phyloP scores from a whole-genome alignment of 2,113 vertebrate species.

The Lates calcarifer region DNA sequence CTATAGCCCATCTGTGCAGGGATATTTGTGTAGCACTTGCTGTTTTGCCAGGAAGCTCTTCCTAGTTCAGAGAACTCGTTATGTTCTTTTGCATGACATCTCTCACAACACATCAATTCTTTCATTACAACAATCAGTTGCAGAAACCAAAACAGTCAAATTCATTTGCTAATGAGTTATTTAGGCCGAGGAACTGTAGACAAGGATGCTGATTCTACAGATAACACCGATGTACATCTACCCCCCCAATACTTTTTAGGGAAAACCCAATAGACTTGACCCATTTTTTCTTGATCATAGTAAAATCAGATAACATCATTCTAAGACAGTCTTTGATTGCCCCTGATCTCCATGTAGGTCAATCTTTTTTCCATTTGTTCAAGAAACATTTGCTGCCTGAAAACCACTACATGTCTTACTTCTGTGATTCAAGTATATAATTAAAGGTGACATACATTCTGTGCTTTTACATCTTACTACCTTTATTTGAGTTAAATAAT shows the following conservation, averaged over 20 bases:
- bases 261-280: slow-evolving; percentile 41
- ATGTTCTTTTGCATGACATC: neutral
- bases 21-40: too few relatives aligned
- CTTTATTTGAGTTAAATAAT: neutral
- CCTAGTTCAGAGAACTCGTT: neutral
- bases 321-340: neutral
- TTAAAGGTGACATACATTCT: neutral
- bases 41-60: too few relatives aligned
- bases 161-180: neutral
- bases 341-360: slow-evolving; percentile 43
- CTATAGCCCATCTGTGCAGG: too few relatives aligned
- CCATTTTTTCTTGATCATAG: slow-evolving; percentile 34
- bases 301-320: slow-evolving; percentile 24
- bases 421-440: neutral
- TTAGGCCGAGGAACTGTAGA: neutral
- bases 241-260: neutral
- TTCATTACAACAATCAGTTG: neutral
- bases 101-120: neutral
- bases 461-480: neutral
- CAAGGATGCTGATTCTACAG: neutral
- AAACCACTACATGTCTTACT: neutral
- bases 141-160: neutral
- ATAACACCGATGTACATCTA: neutral
- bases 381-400: neutral
- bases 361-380: slow-evolving; percentile 14